phyloP scores from a whole-genome alignment of 2,113 vertebrate genomes.

The Toxostoma redivivum region DNA sequence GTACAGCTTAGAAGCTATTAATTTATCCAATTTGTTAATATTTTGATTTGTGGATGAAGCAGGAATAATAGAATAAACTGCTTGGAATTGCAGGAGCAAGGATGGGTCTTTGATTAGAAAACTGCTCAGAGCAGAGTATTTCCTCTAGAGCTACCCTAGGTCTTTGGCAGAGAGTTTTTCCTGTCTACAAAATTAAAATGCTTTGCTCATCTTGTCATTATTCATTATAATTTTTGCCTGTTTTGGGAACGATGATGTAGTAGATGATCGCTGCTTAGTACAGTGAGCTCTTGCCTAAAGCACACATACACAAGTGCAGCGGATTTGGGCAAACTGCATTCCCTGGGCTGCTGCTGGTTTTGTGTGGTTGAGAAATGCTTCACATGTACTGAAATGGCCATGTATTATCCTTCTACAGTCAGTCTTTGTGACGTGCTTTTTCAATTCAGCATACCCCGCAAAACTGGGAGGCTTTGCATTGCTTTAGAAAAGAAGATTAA shows the following conservation, averaged over 20 bases:
- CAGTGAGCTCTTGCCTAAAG: constrained; percentile 13
- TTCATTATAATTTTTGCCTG: constrained; percentile 1
- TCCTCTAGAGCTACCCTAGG: background rate
- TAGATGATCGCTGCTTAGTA: background rate
- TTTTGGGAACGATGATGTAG: background rate
- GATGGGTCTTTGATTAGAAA: background rate
- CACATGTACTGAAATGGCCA: background rate
- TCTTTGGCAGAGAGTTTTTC: background rate
- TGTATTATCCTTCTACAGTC: background rate
- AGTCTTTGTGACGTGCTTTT: background rate
- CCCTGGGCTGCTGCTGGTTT: background rate
- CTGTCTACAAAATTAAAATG: constrained; percentile 1
- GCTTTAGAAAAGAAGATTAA: constrained; percentile 33
- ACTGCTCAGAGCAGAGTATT: background rate
- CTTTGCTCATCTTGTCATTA: background rate
- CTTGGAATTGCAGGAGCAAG: background rate
- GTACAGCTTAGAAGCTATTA: background rate
- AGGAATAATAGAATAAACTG: background rate
- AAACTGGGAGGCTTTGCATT: constrained; percentile 3
- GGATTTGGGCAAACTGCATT: background rate
- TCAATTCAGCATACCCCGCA: background rate
- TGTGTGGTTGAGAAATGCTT: background rate
- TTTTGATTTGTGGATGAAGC: background rate
- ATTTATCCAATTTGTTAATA: background rate
- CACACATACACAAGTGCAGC: background rate